These are phyloP conservation scores for Steinernema carpocapsae DNA, from an alignment of 2,888 invertebrate species.

Conservation along the genomic window DNA sequence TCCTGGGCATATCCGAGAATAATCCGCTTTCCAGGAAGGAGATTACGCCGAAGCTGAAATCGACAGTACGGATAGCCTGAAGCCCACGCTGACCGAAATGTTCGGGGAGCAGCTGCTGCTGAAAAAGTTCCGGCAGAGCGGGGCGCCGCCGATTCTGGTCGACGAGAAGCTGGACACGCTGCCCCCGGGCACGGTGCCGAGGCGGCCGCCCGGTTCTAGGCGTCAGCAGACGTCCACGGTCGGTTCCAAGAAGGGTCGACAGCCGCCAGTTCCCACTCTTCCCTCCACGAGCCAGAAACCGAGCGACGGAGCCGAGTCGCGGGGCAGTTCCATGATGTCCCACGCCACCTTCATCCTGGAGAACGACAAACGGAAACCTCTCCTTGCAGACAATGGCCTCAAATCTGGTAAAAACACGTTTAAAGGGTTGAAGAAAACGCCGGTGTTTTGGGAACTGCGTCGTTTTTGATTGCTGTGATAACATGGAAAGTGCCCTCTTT, in stretches of 20 bases:
- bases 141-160: conserved; percentile 32
- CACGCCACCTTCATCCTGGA: conserved; percentile 52
- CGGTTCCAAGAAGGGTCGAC: background rate
- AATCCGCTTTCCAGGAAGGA: conserved; percentile 38
- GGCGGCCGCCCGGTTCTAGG: conserved; percentile 20
- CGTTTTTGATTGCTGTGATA: too few species aligned
- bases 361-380: conserved; percentile 52
- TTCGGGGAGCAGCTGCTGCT: conserved; percentile 50
- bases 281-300: background rate
- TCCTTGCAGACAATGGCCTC: conserved; percentile 45
- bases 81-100: conserved; percentile 50
- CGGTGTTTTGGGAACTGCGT: too few species aligned
- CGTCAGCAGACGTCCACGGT: background rate
- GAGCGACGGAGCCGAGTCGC: background rate
- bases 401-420: conserved; percentile 31
- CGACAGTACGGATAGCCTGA: conserved; percentile 49
- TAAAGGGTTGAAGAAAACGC: too few species aligned
- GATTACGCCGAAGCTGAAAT: conserved; percentile 55
- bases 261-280: background rate
- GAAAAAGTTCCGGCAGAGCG: conserved; percentile 38
- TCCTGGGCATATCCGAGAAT: background rate
- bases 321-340: conserved; percentile 45
- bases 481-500: too few species aligned
- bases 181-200: conserved; percentile 43
- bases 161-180: conserved; percentile 40